Percentiles rank a stretch among this genome's conserved stretches.
phyloP scores from a whole-genome alignment of 2,888 invertebrate species.

The Xanthorhoe spadicearia region DNA sequence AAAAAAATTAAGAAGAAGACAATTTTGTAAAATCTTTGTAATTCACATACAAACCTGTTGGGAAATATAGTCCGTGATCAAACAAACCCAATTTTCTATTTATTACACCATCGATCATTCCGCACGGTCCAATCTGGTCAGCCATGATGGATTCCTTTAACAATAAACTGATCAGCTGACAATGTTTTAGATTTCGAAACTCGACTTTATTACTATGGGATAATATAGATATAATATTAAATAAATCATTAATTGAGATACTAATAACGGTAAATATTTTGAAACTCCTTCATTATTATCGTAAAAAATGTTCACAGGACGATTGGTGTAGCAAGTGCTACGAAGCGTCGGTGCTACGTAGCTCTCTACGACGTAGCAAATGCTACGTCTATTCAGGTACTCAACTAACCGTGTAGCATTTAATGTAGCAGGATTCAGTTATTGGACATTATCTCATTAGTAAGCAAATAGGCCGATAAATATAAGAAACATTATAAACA shows the following conservation, averaged over 20 bases:
- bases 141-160: conserved; percentile 27
- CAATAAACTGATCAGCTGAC: conserved; percentile 1
- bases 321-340: conserved; percentile 1
- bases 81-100: conserved; percentile 29
- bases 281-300: no score
- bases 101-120: conserved; percentile 33
- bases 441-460: no score
- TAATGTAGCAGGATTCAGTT: no score
- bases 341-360: no score
- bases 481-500: no score
- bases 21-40: background rate
- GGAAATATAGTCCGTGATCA: conserved; percentile 1
- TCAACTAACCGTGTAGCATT: no score
- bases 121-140: conserved; percentile 19
- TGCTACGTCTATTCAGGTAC: no score
- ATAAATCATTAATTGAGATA: no score
- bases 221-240: background rate
- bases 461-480: no score
- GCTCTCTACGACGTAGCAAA: conserved; percentile 1
- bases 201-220: background rate
- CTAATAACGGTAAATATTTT: no score
- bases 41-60: background rate
- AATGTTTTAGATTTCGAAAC: background rate
- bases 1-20: background rate
- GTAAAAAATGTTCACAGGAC: background rate